Percentiles rank a stretch among this genome's conserved stretches.
phyloP scores from a whole-genome alignment of 2,113 vertebrate species.

The Trogon melanurus region DNA sequence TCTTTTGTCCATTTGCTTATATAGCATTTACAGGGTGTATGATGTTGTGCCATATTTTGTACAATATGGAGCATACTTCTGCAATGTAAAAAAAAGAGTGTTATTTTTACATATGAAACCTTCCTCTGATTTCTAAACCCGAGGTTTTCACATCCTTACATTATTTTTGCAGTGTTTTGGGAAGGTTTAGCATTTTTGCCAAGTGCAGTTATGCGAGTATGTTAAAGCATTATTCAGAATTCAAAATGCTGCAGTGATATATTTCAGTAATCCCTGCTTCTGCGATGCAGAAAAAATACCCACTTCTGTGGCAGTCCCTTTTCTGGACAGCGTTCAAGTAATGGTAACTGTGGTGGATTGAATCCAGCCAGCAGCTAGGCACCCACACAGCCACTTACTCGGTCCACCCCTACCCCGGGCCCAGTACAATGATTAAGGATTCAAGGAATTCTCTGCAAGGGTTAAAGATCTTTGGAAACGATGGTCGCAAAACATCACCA shows the following conservation, averaged over 20 bases:
- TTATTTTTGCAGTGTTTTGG: background rate
- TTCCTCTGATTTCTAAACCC: background rate
- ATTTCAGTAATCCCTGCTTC: conserved; percentile 2
- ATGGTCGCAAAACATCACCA: background rate
- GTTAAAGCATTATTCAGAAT: background rate
- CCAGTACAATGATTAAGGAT: background rate
- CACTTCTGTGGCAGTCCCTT: background rate
- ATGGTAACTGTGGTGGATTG: background rate
- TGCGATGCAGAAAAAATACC: background rate
- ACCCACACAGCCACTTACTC: background rate
- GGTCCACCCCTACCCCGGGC: background rate
- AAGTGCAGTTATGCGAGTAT: background rate
- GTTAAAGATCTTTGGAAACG: background rate
- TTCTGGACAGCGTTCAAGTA: background rate
- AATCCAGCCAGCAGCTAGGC: background rate
- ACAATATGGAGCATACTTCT: background rate
- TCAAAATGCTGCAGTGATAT: background rate
- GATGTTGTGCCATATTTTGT: background rate
- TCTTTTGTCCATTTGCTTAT: background rate
- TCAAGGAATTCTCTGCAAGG: background rate
- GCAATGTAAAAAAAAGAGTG: background rate
- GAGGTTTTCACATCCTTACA: background rate
- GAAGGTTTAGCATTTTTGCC: background rate
- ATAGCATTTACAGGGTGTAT: background rate
- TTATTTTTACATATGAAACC: background rate